Conservation (phyloP, 2,113 vertebrate genomes). For the Anhinga anhinga region DNA sequence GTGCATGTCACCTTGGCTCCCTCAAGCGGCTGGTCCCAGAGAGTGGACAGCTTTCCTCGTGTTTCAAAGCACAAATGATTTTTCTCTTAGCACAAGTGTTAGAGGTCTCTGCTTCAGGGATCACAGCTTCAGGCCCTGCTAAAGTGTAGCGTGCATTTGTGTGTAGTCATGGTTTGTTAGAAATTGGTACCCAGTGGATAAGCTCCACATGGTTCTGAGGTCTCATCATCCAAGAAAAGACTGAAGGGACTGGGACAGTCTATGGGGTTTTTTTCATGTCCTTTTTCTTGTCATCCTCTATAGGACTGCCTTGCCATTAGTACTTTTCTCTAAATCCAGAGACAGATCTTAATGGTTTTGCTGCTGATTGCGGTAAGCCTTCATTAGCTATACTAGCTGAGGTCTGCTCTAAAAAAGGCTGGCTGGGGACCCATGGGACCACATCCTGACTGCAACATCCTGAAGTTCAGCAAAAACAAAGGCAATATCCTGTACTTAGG, state of each 20-base stretch:
- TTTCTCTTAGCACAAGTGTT: not conserved
- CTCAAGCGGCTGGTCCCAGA: constrained; percentile 7
- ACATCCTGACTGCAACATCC: not conserved
- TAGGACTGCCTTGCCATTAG: not conserved
- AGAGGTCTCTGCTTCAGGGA: not conserved
- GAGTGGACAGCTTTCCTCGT: not conserved
- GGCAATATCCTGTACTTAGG: not conserved
- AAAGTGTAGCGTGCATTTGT: accelerated
- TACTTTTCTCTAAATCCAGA: not conserved
- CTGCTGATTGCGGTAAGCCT: not conserved
- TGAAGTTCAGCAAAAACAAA: not conserved
- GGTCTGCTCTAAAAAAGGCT: not conserved
- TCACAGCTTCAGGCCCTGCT: not conserved
- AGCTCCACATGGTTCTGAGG: not conserved
- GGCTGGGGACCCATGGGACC: not conserved
- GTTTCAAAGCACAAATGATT: accelerated
- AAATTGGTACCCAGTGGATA: not conserved
- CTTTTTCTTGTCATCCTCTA: not conserved
- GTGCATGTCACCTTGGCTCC: not conserved
- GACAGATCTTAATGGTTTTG: not conserved
- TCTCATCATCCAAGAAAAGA: not conserved
- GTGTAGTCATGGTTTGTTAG: not conserved
- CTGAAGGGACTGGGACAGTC: not conserved
- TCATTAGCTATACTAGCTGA: not conserved
- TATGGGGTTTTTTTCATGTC: not conserved